Evolutionary conservation across 1,140 invertebrate species (phyloP).

Genomic region (Phortica variegata): DNA sequence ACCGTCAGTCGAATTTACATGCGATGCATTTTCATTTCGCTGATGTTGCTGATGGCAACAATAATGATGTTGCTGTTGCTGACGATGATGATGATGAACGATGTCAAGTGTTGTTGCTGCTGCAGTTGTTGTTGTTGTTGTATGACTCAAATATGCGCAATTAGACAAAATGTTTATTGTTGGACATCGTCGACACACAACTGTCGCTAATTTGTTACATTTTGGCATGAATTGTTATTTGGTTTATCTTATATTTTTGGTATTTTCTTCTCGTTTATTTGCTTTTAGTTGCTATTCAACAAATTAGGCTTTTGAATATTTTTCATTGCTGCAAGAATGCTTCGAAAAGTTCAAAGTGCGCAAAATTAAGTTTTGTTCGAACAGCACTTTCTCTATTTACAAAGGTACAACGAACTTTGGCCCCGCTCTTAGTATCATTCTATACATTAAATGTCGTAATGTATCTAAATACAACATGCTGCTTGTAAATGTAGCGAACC

Average conservation of each 20-base stretch:
- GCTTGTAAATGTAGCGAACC: no score
- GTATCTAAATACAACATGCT: no score
- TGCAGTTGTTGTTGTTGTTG: neutral
- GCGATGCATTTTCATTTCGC: constrained; percentile 12
- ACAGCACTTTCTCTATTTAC: no score
- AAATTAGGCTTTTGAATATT: constrained; percentile 4
- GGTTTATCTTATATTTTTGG: constrained; percentile 35
- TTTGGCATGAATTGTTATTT: constrained; percentile 29
- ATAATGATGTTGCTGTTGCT: constrained; percentile 4
- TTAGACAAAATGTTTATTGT: neutral
- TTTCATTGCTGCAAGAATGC: neutral
- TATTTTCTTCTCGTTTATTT: constrained; percentile 16
- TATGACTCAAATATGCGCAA: constrained; percentile 2
- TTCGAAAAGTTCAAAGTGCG: constrained; percentile 15
- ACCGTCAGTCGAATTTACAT: neutral
- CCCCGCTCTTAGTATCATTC: no score
- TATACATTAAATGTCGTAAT: no score
- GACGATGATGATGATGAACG: constrained; percentile 35
- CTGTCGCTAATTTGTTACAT: constrained; percentile 43
- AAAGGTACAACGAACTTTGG: no score
- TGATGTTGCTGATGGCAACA: neutral
- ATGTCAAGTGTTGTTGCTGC: constrained; percentile 39
- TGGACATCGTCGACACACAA: constrained; percentile 10
- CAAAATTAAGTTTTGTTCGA: no score
- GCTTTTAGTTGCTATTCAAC: constrained; percentile 3